Base-by-base conservation (phyloP, 2,113 vertebrate species). In the Mus pahari region DNA sequence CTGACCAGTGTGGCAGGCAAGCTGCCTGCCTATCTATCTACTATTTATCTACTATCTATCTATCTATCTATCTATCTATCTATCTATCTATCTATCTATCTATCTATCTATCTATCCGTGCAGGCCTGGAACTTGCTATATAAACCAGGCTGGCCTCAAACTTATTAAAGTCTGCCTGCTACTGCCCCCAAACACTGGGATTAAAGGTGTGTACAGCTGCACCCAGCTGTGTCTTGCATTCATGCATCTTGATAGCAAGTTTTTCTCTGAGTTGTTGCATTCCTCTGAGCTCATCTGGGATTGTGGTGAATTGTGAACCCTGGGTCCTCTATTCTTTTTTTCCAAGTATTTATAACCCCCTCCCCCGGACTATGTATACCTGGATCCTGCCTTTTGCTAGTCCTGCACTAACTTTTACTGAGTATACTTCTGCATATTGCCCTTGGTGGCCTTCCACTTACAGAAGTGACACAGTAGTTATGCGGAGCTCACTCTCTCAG, bases 331-430 rank as follows among this genome's bases (percentile, higher is more conserved):
- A 73, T 77, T n/a, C 64, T 68, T 33, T 83, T 82, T 58, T 68
- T 70, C 31, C 24, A 73, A 42, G n/a, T 92, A 7, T 68, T 95
- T 70, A 74, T 3, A n/a, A n/a, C 42, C 87, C 42, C 53, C 3
- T 50, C 11, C 60, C 89, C 73, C 50, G 66, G 82, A 79, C 81
- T 90, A 8, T 10, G n/a, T n/a, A 42, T 78, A 58, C n/a, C 71
- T 92, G 42, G n/a, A 92, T 60, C 70, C 60, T 77, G 50, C 33
- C 42, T 83, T 78, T 92, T 78, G 60, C 62, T 91, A 13, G n/a
- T 16, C 9, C 75, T 68, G 31, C 48, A 92, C 50, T 73, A 53
- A 73, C 24, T 87, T 70, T 39, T 74, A 71, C 24, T 66, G 79
- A 87, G 58, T 75, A 81, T 89, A 22, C 53, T 92, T 92, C 83